Conservation (phyloP, 1,140 invertebrate genomes). For the Charaxes varanes region DNA sequence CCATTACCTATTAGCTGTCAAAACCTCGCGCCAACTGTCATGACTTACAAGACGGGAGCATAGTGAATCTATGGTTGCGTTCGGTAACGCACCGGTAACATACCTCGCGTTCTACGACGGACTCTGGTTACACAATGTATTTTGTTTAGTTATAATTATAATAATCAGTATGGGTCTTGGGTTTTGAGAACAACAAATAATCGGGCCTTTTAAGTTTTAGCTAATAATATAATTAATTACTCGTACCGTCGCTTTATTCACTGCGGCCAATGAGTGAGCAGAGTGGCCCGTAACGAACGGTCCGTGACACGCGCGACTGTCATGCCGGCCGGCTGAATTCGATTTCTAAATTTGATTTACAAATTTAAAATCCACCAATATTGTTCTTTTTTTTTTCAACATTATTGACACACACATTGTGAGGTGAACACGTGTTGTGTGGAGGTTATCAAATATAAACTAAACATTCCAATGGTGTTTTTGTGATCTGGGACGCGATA, state of each 20-base stretch:
- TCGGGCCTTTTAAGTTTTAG: background rate
- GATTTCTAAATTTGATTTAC: slow-evolving; percentile 9
- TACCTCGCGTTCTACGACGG: no score
- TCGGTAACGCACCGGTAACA: no score
- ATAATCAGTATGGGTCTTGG: no score
- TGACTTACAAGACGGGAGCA: no score
- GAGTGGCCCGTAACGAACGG: slow-evolving; percentile 18
- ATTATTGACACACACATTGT: background rate
- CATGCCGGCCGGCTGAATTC: slow-evolving; percentile 14
- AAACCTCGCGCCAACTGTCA: no score
- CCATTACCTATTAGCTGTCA: no score
- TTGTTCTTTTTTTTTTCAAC: slow-evolving; percentile 1
- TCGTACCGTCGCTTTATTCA: no score
- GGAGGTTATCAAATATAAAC: background rate
- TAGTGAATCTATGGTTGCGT: no score
- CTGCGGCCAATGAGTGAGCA: slow-evolving; percentile 26
- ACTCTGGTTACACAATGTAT: no score
- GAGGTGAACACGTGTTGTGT: slow-evolving; percentile 6
- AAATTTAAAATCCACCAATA: slow-evolving; percentile 7
- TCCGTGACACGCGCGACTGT: slow-evolving; percentile 19
- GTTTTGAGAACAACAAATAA: no score
- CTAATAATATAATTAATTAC: no score
- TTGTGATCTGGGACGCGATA: slow-evolving; percentile 10
- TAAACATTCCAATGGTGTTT: slow-evolving; percentile 6
- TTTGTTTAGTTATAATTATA: no score